These are phyloP conservation scores for Ranitomeya imitator DNA, from an alignment of 2,113 vertebrate genomes.

Conservation along the genomic window DNA sequence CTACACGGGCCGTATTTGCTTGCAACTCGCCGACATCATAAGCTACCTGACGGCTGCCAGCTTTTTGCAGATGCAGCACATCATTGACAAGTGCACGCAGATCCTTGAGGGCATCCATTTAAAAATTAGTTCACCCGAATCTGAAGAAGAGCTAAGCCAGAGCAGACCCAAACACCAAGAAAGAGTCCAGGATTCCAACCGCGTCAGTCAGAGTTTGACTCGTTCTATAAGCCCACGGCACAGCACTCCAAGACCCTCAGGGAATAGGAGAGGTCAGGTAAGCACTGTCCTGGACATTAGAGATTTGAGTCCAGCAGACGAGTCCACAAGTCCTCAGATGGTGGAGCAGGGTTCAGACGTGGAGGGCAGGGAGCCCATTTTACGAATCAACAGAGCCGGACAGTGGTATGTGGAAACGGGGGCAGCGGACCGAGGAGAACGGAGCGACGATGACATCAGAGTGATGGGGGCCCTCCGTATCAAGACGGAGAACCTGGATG, in stretches of 20 bases:
- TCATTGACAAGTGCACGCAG: conserved; percentile 97
- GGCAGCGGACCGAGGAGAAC: conserved; percentile 75
- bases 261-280: conserved; percentile 75
- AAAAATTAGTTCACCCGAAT: conserved; percentile 89
- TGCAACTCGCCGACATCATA: conserved; percentile 96
- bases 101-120: conserved; percentile 97
- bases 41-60: conserved; percentile 97
- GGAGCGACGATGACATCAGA: conserved; percentile 78
- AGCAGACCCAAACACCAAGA: conserved; percentile 73
- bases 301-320: conserved; percentile 84
- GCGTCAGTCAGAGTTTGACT: conserved; percentile 69
- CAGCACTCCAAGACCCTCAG: conserved; percentile 70
- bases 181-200: conserved; percentile 76
- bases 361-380: conserved; percentile 84
- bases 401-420: conserved; percentile 96
- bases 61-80: conserved; percentile 98
- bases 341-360: conserved; percentile 82
- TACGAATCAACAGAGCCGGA: conserved; percentile 92
- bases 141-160: conserved; percentile 82
- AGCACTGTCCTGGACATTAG: conserved; percentile 78
- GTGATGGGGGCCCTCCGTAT: conserved; percentile 84
- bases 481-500: conserved; percentile 92
- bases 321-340: conserved; percentile 86
- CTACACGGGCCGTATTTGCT: conserved; percentile 92
- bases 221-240: conserved; percentile 77